These are phyloP conservation scores for Alethe diademata DNA, from an alignment of 2,113 vertebrate species.

Conservation along the genomic window DNA sequence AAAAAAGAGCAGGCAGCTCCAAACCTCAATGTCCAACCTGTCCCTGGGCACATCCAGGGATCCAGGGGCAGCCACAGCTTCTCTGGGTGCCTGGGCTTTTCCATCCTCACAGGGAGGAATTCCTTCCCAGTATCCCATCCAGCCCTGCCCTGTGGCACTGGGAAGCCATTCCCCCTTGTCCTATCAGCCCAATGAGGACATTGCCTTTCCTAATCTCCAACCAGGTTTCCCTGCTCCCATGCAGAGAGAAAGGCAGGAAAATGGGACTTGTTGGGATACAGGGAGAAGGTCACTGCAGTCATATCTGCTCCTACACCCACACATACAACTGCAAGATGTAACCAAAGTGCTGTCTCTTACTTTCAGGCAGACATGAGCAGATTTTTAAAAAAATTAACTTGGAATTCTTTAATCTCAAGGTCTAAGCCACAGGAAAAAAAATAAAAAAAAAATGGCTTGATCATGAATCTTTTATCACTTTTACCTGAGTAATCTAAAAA, in stretches of 20 bases:
- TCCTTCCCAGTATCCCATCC: background rate
- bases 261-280: slow-evolving; percentile 4
- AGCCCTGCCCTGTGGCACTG: background rate
- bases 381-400: background rate
- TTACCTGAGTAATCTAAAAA: background rate
- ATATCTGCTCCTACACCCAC: background rate
- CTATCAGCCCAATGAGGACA: background rate
- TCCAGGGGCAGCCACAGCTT: background rate
- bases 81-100: background rate
- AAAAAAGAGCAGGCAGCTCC: background rate
- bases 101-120: rapidly evolving
- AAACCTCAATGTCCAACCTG: background rate
- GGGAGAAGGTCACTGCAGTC: slow-evolving; percentile 52
- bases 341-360: background rate
- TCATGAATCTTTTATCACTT: slow-evolving; percentile 2
- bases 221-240: slow-evolving; percentile 29
- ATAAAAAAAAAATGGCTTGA: background rate
- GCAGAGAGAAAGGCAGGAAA: background rate
- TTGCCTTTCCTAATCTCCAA: slow-evolving; percentile 23
- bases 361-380: background rate
- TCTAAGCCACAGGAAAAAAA: background rate
- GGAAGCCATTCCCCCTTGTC: background rate
- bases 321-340: background rate
- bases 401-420: background rate
- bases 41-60: background rate